Evolutionary conservation across 1,140 invertebrate genomes (phyloP).

Genomic region (Aphaenogaster floridana): DNA sequence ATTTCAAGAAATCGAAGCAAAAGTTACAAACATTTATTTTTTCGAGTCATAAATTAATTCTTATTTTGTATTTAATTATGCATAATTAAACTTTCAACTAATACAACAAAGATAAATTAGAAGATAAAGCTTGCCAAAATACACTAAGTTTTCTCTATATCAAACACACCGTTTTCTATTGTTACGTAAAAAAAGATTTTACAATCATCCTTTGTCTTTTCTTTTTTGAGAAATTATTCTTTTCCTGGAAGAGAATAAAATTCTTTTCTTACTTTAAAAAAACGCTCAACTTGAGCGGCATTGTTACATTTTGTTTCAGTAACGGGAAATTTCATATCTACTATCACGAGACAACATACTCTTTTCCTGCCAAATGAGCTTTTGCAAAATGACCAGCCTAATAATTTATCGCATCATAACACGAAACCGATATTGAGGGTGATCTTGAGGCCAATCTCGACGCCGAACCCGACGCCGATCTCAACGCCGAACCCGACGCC

Average conservation of each 20-base stretch:
- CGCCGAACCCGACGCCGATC: too few species aligned
- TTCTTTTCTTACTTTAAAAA: background rate
- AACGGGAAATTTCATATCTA: slow-evolving; percentile 76
- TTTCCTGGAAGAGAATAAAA: too few species aligned
- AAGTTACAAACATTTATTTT: background rate
- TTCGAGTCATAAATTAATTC: background rate
- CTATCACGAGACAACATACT: slow-evolving; percentile 81
- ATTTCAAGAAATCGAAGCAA: background rate
- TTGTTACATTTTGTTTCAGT: slow-evolving; percentile 67
- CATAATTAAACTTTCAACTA: background rate
- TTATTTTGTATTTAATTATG: background rate
- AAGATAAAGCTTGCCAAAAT: background rate
- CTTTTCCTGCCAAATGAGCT: slow-evolving; percentile 75
- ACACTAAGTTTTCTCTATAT: background rate
- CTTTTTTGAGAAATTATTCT: too few species aligned
- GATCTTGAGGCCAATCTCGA: too few species aligned
- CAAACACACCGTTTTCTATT: too few species aligned
- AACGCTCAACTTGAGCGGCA: background rate
- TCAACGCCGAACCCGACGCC: too few species aligned
- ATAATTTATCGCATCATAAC: too few species aligned
- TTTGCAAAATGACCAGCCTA: background rate
- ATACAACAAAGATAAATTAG: background rate
- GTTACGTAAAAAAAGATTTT: too few species aligned
- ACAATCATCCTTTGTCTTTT: too few species aligned
- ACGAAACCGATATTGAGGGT: too few species aligned